Evolutionary conservation across 2,113 vertebrate species (phyloP).

Genomic region (Epinephelus moara): DNA sequence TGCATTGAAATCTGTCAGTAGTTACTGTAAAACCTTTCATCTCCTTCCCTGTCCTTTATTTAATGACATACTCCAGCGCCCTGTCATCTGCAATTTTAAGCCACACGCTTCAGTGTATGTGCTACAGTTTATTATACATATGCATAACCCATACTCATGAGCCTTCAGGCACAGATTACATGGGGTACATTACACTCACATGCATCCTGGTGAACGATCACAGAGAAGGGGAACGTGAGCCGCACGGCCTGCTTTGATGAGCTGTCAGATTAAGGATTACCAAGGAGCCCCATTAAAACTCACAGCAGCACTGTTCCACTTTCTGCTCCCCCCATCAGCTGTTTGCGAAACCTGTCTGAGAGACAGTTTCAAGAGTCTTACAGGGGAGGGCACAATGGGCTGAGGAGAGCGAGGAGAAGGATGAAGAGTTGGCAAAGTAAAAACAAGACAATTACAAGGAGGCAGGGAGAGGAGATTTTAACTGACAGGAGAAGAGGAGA

Average conservation of each 20-base stretch:
- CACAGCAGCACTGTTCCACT: conserved; percentile 42
- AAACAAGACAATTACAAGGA: conserved; percentile 46
- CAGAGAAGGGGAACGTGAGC: conserved; percentile 19
- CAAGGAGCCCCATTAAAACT: conserved; percentile 56
- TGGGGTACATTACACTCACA: conserved; percentile 19
- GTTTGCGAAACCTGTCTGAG: conserved; percentile 58
- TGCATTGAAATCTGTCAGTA: neutral
- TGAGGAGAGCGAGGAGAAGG: neutral
- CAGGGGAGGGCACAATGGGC: conserved; percentile 11
- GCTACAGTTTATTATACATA: conserved; percentile 10
- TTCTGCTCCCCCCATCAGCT: conserved; percentile 51
- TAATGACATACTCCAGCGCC: conserved; percentile 17
- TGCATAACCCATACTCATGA: neutral
- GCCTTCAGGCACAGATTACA: conserved; percentile 37
- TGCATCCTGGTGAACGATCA: conserved; percentile 10
- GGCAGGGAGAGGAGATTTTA: conserved; percentile 14
- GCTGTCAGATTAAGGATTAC: conserved; percentile 73
- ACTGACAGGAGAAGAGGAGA: conserved; percentile 18
- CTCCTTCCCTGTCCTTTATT: conserved; percentile 2
- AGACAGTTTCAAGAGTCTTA: conserved; percentile 9
- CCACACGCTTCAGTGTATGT: neutral
- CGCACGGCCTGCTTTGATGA: conserved; percentile 51
- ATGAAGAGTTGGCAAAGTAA: conserved; percentile 31
- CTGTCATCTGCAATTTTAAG: conserved; percentile 12
- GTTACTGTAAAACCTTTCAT: conserved; percentile 1